Percentiles rank a stretch among this genome's conserved stretches.
Conservation (phyloP, 2,113 vertebrate genomes). For the Phrynocephalus versicolor region DNA sequence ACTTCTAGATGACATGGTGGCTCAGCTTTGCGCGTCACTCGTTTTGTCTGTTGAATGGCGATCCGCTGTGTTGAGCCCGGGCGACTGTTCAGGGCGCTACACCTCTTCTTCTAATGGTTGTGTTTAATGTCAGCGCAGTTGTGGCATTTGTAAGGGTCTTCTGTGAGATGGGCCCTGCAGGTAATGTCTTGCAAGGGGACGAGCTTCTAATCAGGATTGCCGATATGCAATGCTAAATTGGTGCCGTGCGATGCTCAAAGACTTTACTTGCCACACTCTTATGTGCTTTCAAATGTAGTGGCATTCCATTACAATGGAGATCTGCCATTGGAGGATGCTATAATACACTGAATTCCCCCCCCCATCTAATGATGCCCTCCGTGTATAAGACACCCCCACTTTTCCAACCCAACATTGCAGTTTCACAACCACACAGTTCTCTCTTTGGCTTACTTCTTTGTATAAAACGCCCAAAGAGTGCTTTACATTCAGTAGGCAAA, state of each 20-base stretch:
- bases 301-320: neutral
- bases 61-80: neutral
- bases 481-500: no score
- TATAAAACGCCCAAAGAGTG: no score
- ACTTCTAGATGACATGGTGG: conserved; percentile 32
- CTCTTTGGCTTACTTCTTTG: no score
- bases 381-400: no score
- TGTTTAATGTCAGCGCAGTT: neutral
- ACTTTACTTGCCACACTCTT: no score
- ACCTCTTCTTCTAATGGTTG: neutral
- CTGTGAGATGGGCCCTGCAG: neutral
- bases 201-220: no score
- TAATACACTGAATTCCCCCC: no score
- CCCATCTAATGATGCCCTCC: no score
- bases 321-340: no score
- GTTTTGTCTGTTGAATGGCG: neutral
- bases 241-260: neutral
- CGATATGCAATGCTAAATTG: no score
- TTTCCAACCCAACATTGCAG: no score
- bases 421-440: no score
- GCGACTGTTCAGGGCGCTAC: neutral
- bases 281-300: neutral
- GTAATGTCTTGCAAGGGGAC: neutral
- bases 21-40: conserved; percentile 23
- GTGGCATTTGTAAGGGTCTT: neutral